phyloP scores from a whole-genome alignment of 2,113 vertebrate species.

The Symphodus melops region DNA sequence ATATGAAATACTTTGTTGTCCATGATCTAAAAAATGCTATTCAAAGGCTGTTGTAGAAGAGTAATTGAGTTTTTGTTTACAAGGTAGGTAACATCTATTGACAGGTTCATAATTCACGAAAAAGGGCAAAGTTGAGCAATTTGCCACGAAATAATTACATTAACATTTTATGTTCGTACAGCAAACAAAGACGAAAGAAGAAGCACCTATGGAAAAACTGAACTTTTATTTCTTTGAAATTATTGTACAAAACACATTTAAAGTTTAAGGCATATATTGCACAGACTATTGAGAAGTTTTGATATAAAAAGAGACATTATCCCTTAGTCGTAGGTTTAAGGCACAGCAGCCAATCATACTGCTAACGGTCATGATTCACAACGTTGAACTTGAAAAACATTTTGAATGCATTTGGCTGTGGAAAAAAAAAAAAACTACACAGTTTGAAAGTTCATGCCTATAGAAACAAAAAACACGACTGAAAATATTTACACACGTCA shows the following conservation, averaged over 20 bases:
- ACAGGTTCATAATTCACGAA: no score
- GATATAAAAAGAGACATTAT: conserved; percentile 65
- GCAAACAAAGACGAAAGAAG: no score
- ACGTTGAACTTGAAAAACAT: conserved; percentile 55
- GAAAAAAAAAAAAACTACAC: conserved; percentile 47
- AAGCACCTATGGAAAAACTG: conserved; percentile 61
- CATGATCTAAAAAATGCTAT: no score
- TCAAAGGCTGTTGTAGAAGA: no score
- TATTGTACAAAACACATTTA: conserved; percentile 83
- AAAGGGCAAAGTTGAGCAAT: no score
- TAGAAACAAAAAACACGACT: conserved; percentile 39
- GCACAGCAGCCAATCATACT: conserved; percentile 81
- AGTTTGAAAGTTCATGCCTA: conserved; percentile 61
- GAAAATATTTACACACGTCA: conserved; percentile 68
- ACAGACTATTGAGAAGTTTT: conserved; percentile 83
- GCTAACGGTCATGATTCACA: conserved; percentile 69
- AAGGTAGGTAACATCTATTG: no score
- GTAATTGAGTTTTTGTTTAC: no score
- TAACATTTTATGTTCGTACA: no score
- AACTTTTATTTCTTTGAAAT: conserved; percentile 85
- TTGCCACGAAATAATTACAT: no score
- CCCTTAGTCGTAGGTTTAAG: conserved; percentile 80
- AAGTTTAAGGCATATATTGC: conserved; percentile 86
- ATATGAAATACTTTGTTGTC: no score
- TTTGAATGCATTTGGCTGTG: conserved; percentile 74